These are phyloP conservation scores for Temnopleurus reevesii DNA, from an alignment of 53 echinoderm and acorn worm genomes.

Conservation along the genomic window DNA sequence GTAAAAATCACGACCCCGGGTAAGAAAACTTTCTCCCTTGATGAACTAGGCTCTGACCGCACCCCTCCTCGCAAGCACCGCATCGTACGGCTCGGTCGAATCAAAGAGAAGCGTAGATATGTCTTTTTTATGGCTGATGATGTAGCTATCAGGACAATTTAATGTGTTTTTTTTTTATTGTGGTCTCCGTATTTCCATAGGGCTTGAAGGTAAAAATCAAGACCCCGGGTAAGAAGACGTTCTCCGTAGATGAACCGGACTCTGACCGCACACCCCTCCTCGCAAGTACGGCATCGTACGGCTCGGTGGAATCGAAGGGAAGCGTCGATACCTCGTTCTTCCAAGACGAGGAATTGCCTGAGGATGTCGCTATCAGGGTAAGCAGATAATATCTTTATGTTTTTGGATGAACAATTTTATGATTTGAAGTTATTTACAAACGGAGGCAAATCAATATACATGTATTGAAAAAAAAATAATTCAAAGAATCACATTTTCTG, in stretches of 20 bases:
- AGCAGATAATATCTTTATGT: too few species aligned
- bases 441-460: too few species aligned
- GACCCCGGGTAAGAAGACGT: neutral
- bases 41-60: neutral
- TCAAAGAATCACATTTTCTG: too few species aligned
- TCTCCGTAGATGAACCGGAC: neutral
- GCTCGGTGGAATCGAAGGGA: neutral
- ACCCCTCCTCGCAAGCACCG: neutral
- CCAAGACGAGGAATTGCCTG: neutral
- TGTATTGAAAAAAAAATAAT: too few species aligned
- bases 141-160: slow-evolving; percentile 48
- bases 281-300: neutral
- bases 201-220: neutral
- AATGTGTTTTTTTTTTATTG: too few species aligned
- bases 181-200: neutral
- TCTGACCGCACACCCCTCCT: slow-evolving; percentile 7
- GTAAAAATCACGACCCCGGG: neutral
- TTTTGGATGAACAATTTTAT: too few species aligned
- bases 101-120: neutral
- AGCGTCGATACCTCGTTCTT: slow-evolving; percentile 1
- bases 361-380: slow-evolving; percentile 51
- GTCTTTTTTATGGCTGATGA: slow-evolving; percentile 18
- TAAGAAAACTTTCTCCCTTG: neutral
- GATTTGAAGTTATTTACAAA: too few species aligned
- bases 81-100: neutral